Evolutionary conservation across 2,797 vertebrate genomes (phyloP).

Genomic region (Dicrostonyx torquatus): DNA sequence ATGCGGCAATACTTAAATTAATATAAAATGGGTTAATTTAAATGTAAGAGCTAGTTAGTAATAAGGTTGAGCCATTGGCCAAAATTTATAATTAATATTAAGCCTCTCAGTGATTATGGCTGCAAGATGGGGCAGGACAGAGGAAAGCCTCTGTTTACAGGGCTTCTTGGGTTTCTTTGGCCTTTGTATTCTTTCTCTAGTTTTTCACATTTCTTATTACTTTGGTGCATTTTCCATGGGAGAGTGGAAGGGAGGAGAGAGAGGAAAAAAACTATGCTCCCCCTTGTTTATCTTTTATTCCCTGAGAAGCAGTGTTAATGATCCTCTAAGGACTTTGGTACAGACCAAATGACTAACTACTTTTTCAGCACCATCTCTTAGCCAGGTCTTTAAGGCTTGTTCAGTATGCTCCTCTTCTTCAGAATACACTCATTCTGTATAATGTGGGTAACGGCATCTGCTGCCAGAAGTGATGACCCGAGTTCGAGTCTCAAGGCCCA

Average conservation of each 20-base stretch:
- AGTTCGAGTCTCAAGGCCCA: not conserved
- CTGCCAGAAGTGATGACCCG: not conserved
- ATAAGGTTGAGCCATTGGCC: no score
- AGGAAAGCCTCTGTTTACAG: no score
- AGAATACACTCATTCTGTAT: not conserved
- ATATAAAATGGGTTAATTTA: no score
- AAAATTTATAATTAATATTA: no score
- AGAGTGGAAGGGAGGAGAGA: not conserved
- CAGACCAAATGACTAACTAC: conserved; percentile 19
- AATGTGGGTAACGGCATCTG: not conserved
- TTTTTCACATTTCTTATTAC: not conserved
- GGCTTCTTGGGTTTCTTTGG: not conserved
- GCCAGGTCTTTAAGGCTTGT: not conserved
- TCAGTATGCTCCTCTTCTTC: not conserved
- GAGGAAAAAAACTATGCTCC: not conserved
- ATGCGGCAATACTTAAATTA: no score
- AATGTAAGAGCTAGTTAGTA: no score
- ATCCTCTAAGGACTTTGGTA: conserved; percentile 51
- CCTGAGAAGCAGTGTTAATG: conserved; percentile 12
- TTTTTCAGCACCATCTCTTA: conserved; percentile 24
- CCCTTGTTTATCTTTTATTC: conserved; percentile 42
- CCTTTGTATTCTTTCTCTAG: not conserved
- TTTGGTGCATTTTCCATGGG: not conserved
- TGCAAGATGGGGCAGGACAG: no score
- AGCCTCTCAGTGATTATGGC: no score